Base-by-base conservation (phyloP, 64 coral and sea anemone genomes). In the Exaiptasia diaphana region DNA sequence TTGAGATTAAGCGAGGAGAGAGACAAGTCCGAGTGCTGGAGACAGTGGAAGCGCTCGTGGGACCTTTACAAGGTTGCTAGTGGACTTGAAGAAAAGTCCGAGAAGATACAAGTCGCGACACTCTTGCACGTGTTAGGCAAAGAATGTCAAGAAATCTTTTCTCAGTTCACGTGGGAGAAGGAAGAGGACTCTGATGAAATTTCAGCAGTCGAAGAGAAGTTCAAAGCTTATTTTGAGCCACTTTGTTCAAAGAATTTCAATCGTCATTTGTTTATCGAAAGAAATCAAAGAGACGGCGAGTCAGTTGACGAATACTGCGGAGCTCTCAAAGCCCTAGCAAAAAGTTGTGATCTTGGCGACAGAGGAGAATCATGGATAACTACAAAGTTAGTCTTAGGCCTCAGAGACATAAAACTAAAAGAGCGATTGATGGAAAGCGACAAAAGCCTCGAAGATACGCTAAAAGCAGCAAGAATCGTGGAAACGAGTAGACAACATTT, bases 201-300 rank as follows among this genome's bases (percentile, higher is more conserved):
- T 28, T 17, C 40, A 45, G 41, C 24, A 20, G 50, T 73, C 32
- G 81, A 73, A 70, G 52, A 46, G n/a, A 84, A 84, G 63, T 59
- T 84, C 41, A 70, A 86, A 63, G 83, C 57, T 28, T 53, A 86
- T 42, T 86, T 49, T 65, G 71, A 58, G 44, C 71, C 54, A 75
- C 71, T 76, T 43, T 60, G 50, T 34, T 86, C 83, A 31, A 86
- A 74, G 71, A 74, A 86, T 74, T 76, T 86, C 53, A 86, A 76
- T 45, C 73, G 71, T 26, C 40, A 75, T 64, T 55, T 88, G 48
- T 88, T 88, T 31, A 54, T 88, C 20, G 85, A 88, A 50, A 3
- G 85, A 50, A 88, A 88, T 39, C 50, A 88, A 44, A 41, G 60
- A 62, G 72, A 81, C 6, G 23, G 58, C 38, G 78, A 81, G 58